Base-by-base conservation (phyloP, 2,113 vertebrate genomes). In the Triplophysa dalaica region DNA sequence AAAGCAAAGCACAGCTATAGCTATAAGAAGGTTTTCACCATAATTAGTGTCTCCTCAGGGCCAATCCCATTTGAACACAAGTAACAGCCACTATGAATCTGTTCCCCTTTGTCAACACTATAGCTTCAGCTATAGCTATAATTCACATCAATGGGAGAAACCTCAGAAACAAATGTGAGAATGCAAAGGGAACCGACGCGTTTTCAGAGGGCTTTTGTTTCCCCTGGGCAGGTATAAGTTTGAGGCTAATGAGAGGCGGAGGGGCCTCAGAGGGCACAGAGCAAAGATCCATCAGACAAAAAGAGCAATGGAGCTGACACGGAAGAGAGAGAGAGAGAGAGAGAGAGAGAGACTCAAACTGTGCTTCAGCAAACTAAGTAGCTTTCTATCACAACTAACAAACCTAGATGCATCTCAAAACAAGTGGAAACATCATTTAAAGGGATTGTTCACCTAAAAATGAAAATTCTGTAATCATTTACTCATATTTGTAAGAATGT, bases 241-340 rank as follows among this genome's bases (percentile, higher is more conserved):
- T 78, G 61, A 76, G 76, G 22, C 26, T 80, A 81, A 74, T 83
- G 73, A 73, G 63, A 38, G 60, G 75, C 69, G 78, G 63, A 78
- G 38, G 24, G 81, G 79, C 81, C 78, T 83, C 60, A 19, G 33
- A 56, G 75, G 21, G 50, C 41, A 72, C 41, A 68, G 48, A 70
- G 75, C 54, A 54, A 26, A 63, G 73, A 80, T 78, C 70, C 75
- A 83, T 78, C 75, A 85, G 58, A 85, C 81, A 80, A 81, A 81
- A 66, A 75, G 62, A 64, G 75, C 63, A 62, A 70, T 63, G 19
- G 79, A 79, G 80, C 83, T 76, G 80, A 82, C 83, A 82, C 58
- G 75, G 16, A 54, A 61, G 3, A 77, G 48, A 64, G 43, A 17
- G 6, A 70, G 16, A 66, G 26, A 29, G 26, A 29, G 26, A 29